Percentiles rank a stretch among this genome's conserved stretches.
Conservation (phyloP, 2,888 invertebrate genomes). For the Acholoe squamosa region DNA sequence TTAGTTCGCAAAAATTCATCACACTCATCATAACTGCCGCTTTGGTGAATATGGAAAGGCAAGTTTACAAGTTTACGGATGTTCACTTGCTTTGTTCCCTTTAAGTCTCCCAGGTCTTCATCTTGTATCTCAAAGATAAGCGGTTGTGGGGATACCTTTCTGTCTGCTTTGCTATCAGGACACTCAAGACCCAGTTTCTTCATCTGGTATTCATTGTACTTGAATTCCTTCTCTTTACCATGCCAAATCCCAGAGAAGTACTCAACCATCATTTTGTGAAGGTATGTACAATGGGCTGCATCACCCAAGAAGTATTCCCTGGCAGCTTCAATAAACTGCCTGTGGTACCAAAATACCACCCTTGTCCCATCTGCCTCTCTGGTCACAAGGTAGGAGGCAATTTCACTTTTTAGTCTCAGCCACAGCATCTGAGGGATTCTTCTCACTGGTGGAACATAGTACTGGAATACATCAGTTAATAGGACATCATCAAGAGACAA, state of each 20-base stretch:
- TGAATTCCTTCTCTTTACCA: conserved; percentile 73
- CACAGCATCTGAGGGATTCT: conserved; percentile 67
- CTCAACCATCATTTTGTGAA: conserved; percentile 75
- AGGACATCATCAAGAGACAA: conserved; percentile 78
- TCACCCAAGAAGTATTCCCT: conserved; percentile 50
- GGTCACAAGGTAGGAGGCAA: conserved; percentile 68
- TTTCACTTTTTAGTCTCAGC: conserved; percentile 66
- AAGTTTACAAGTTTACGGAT: conserved; percentile 76
- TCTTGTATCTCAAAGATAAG: conserved; percentile 69
- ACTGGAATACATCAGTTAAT: conserved; percentile 73
- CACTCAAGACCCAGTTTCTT: conserved; percentile 70
- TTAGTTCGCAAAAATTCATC: conserved; percentile 85
- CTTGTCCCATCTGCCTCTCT: conserved; percentile 67
- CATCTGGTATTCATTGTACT: conserved; percentile 70
- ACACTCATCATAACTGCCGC: conserved; percentile 89
- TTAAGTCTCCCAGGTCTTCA: not conserved
- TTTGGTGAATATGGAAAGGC: conserved; percentile 73
- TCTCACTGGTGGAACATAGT: conserved; percentile 66
- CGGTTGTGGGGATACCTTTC: conserved; percentile 76
- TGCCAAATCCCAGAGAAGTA: conserved; percentile 78
- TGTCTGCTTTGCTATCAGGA: conserved; percentile 71
- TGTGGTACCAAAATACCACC: conserved; percentile 68
- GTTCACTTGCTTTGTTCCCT: conserved; percentile 69
- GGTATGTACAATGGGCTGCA: not conserved
- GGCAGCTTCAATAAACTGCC: conserved; percentile 68